Evolutionary conservation across 1,140 invertebrate genomes (phyloP).

Genomic region (Zaprionus capensis): DNA sequence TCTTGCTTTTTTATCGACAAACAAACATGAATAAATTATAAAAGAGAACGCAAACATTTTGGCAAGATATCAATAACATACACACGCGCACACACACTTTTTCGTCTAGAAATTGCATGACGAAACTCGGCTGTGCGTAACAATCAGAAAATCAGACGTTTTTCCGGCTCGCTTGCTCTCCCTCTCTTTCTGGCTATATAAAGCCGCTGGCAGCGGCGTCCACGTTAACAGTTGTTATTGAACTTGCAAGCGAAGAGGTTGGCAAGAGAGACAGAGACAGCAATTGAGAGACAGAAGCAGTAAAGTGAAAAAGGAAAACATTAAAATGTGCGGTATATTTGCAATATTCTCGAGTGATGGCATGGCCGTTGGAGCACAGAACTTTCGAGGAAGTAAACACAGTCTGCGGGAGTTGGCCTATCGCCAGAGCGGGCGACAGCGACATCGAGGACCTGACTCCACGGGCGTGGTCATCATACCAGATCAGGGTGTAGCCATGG

Average conservation of each 20-base stretch:
- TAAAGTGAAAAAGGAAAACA: neutral
- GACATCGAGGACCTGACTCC: conserved; percentile 83
- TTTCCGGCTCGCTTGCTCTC: neutral
- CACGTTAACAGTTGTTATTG: conserved; percentile 21
- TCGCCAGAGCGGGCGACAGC: conserved; percentile 76
- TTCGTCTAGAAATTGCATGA: conserved; percentile 35
- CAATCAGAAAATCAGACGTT: conserved; percentile 18
- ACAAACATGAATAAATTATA: neutral
- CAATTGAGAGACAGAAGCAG: neutral
- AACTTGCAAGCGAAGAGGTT: conserved; percentile 10
- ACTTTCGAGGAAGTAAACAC: conserved; percentile 54
- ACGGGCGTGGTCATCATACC: conserved; percentile 67
- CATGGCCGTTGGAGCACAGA: conserved; percentile 42
- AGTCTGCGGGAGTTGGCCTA: conserved; percentile 76
- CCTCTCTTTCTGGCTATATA: neutral
- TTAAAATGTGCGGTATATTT: conserved; percentile 82
- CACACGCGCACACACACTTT: neutral
- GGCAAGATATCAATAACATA: neutral
- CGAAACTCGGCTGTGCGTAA: conserved; percentile 26
- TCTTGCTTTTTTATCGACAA: neutral
- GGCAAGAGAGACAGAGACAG: neutral
- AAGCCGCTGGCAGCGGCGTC: neutral
- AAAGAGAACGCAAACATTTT: neutral
- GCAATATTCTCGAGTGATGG: conserved; percentile 76
- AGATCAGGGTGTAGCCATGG: conserved; percentile 76